Evolutionary conservation across 1,140 invertebrate genomes (phyloP).

Genomic region (Lordiphosa collinella): DNA sequence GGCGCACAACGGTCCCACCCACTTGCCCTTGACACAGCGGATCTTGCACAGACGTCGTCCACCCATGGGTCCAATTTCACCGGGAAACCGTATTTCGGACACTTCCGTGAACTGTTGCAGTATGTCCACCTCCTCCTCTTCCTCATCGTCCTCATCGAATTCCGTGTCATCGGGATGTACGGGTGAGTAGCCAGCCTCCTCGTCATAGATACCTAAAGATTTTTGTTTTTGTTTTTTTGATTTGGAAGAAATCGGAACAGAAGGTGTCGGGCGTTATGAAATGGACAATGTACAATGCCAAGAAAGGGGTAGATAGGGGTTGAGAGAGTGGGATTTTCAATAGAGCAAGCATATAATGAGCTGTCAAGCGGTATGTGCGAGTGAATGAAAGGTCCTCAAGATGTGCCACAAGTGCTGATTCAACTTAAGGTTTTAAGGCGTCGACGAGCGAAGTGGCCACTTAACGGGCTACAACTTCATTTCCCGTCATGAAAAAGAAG

Average conservation of each 20-base stretch:
- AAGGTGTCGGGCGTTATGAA: conserved; percentile 67
- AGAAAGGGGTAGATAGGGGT: conserved; percentile 53
- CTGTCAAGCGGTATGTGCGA: conserved; percentile 39
- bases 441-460: conserved; percentile 39
- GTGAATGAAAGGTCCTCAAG: conserved; percentile 22
- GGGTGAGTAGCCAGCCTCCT: conserved; percentile 66
- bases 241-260: conserved; percentile 46
- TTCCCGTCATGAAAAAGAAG: conserved; percentile 48
- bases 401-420: conserved; percentile 22
- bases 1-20: conserved; percentile 88
- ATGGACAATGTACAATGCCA: conserved; percentile 75
- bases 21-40: conserved; percentile 88
- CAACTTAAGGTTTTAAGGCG: conserved; percentile 58
- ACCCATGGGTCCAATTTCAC: conserved; percentile 84
- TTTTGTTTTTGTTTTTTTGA: background rate
- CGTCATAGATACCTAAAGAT: conserved; percentile 68
- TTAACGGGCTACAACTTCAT: conserved; percentile 74
- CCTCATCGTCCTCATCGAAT: conserved; percentile 72
- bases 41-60: conserved; percentile 88
- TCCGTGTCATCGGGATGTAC: conserved; percentile 69
- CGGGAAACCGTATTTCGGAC: conserved; percentile 85
- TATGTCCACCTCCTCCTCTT: conserved; percentile 76
- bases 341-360: conserved; percentile 71
- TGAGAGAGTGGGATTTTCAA: conserved; percentile 43
- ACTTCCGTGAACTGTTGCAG: conserved; percentile 79